These are phyloP conservation scores for Myotis findleyi DNA, from an alignment of 2,797 vertebrate genomes.

Conservation along the genomic window DNA sequence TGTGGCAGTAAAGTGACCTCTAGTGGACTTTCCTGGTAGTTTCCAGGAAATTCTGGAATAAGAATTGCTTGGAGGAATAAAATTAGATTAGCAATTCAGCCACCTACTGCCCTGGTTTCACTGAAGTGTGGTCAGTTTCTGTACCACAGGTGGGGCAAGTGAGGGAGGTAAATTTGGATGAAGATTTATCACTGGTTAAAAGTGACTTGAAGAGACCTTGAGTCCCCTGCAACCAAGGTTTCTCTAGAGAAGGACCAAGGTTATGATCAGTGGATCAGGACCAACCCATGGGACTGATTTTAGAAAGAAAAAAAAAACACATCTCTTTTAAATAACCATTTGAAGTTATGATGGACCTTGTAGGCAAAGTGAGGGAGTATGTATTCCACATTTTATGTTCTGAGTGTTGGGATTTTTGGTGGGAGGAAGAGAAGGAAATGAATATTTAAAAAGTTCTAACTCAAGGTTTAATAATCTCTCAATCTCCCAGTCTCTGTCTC, in stretches of 20 bases:
- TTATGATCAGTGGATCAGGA: neutral
- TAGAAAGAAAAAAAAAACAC: neutral
- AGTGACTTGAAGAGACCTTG: neutral
- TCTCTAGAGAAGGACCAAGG: constrained; percentile 19
- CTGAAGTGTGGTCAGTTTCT: neutral
- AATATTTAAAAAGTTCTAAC: neutral
- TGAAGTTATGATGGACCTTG: neutral
- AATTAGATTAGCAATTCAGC: neutral
- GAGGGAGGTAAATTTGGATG: neutral
- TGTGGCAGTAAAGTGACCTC: constrained; percentile 58
- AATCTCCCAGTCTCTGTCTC: neutral
- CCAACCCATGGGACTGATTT: neutral
- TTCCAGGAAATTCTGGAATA: constrained; percentile 47
- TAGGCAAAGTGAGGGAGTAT: neutral
- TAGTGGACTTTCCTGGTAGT: constrained; percentile 55
- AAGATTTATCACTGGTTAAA: neutral
- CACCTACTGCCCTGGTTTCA: neutral
- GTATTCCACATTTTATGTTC: neutral
- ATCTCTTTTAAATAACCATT: neutral
- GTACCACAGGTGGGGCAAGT: neutral
- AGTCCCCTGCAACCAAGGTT: neutral
- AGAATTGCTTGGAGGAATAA: neutral
- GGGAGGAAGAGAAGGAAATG: neutral
- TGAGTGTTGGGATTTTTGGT: neutral
- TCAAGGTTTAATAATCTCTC: neutral